phyloP scores from a whole-genome alignment of 2,888 invertebrate genomes.

The Epinotia brunnichana region DNA sequence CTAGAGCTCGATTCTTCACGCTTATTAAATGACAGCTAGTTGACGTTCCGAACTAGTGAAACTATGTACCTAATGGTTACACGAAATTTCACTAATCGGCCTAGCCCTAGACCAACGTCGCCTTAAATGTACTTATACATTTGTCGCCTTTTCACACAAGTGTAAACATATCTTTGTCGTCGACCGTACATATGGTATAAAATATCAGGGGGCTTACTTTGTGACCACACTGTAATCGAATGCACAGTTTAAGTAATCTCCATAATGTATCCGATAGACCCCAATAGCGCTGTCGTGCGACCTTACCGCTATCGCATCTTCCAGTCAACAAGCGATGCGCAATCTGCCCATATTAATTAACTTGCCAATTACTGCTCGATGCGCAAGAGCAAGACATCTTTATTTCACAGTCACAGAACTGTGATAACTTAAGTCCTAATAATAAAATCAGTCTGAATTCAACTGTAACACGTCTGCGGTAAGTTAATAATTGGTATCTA shows the following conservation, averaged over 20 bases:
- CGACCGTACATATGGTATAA: too few species aligned
- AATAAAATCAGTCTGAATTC: neutral
- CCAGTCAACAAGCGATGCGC: constrained; percentile 45
- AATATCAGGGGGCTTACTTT: neutral
- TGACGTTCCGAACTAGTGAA: neutral
- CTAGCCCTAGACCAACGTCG: too few species aligned
- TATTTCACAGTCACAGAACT: constrained; percentile 48
- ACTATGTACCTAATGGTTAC: neutral
- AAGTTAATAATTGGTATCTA: neutral
- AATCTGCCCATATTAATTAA: constrained; percentile 57
- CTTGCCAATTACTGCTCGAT: constrained; percentile 40
- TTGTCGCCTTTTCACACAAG: too few species aligned
- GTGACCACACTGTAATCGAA: constrained; percentile 15
- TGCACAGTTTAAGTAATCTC: constrained; percentile 20
- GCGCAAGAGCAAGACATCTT: constrained; percentile 53
- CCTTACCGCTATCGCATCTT: constrained; percentile 41
- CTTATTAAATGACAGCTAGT: neutral
- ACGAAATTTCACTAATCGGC: too few species aligned
- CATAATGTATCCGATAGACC: constrained; percentile 32
- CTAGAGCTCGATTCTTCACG: neutral
- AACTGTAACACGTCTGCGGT: neutral
- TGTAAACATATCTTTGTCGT: too few species aligned
- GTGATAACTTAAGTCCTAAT: neutral
- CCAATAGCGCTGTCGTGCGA: constrained; percentile 38
- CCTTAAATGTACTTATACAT: too few species aligned